Conservation (phyloP, 2,888 invertebrate genomes). For the Cephonodes hylas region DNA sequence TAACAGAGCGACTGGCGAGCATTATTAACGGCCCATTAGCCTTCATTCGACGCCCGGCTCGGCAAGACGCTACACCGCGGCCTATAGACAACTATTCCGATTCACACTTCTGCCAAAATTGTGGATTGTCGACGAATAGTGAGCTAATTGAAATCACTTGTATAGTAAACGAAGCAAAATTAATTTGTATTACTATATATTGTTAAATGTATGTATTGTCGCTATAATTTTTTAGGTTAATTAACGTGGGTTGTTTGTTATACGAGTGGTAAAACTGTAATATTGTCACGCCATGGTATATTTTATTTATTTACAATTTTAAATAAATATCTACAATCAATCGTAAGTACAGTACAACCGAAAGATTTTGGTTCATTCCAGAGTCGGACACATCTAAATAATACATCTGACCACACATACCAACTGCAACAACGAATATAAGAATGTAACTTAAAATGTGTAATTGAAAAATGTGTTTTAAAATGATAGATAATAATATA, state of each 20-base stretch:
- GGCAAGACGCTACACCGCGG: slow-evolving; percentile 32
- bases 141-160: not conserved
- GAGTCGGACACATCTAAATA: too few species aligned
- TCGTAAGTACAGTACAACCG: too few species aligned
- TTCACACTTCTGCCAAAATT: slow-evolving; percentile 26
- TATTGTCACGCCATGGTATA: not conserved
- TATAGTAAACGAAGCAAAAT: not conserved
- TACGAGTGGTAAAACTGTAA: not conserved
- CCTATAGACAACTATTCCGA: slow-evolving; percentile 28
- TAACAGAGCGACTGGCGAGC: slow-evolving; percentile 64
- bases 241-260: not conserved
- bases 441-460: too few species aligned
- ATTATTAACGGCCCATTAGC: slow-evolving; percentile 75
- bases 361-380: too few species aligned
- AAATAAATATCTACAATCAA: too few species aligned
- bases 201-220: not conserved
- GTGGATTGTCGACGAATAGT: slow-evolving; percentile 32
- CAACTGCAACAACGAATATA: too few species aligned
- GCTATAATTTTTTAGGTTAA: not conserved
- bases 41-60: slow-evolving; percentile 59
- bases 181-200: not conserved
- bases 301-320: too few species aligned
- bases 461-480: too few species aligned
- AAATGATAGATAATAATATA: too few species aligned
- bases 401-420: too few species aligned